phyloP scores from a whole-genome alignment of 1,140 invertebrate genomes.

The Drosophila ambigua region DNA sequence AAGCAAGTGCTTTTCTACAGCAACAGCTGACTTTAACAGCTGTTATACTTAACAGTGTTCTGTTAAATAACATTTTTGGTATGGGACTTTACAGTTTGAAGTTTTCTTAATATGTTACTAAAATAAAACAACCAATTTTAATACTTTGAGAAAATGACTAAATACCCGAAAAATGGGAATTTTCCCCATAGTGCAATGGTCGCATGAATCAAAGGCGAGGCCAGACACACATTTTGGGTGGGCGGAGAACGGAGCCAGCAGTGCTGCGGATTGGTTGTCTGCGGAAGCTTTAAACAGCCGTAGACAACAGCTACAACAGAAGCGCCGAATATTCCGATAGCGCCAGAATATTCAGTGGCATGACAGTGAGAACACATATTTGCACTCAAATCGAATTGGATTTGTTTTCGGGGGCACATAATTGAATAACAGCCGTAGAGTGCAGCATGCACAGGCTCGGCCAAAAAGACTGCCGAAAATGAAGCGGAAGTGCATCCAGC shows the following conservation, averaged over 20 bases:
- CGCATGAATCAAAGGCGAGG: constrained; percentile 56
- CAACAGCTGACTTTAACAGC: too few relatives aligned
- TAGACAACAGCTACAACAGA: constrained; percentile 14
- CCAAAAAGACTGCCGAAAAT: constrained; percentile 39
- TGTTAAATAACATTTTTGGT: too few relatives aligned
- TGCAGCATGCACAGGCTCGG: constrained; percentile 31
- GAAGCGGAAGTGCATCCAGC: constrained; percentile 57
- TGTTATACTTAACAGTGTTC: too few relatives aligned
- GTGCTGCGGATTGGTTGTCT: not conserved
- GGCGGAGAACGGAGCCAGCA: constrained; percentile 4
- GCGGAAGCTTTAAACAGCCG: constrained; percentile 41
- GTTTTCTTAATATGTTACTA: too few relatives aligned
- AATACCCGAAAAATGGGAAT: too few relatives aligned
- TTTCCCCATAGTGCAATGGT: too few relatives aligned
- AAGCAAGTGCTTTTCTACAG: too few relatives aligned
- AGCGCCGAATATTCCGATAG: not conserved
- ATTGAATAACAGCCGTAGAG: constrained; percentile 68
- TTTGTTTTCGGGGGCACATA: constrained; percentile 49
- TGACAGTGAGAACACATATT: constrained; percentile 70
- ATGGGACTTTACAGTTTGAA: too few relatives aligned
- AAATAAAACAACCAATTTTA: too few relatives aligned
- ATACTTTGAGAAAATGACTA: too few relatives aligned
- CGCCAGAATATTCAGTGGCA: not conserved
- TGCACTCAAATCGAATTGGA: constrained; percentile 80
- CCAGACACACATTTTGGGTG: constrained; percentile 9